Base-by-base conservation (phyloP, 2,113 vertebrate species). In the Sphyrna mokarran region DNA sequence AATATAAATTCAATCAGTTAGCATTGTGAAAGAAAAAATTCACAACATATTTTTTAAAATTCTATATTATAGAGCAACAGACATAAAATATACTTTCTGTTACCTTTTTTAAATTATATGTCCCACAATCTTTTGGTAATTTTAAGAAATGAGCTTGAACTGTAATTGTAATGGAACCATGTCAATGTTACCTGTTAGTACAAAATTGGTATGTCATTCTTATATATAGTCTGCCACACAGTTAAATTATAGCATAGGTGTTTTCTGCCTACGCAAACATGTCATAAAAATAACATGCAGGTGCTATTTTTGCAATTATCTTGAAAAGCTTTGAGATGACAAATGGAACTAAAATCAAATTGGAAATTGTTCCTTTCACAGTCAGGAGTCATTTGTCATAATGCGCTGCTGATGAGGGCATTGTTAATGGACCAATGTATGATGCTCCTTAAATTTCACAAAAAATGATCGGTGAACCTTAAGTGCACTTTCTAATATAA, bases 21-120 rank as follows among this genome's bases (percentile, higher is more conserved):
- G 14, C 16, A 37, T 14, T 90, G 20, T n/a, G 61, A 61, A 63
- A 63, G 13, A 33, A 90, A 61, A 29, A 90, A 61, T 16, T 58
- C 26, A 54, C 20, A 26, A 54, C 48, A 63, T 29, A 90, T 29
- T n/a, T 61, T 90, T 33, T 63, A 90, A 90, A 16, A 0, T 33
- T 54, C 48, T 58, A 58, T 58, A 89, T 63, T 61, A 3, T 63
- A 33, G 87, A 58, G n/a, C 48, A 90, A 26, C 48, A 63, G 54
- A 61, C 33, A 33, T 4, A 90, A 7, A n/a, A 68, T 33, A 66
- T 61, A n/a, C 26, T 33, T 68, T 23, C 43, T 43, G 66, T 95
- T 95, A 95, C 66, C 95, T 80, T 78, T 63, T 80, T 76, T 80
- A n/a, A 94, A 76, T 78, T 83, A 63, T 80, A 70, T 61, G n/a